phyloP scores from a whole-genome alignment of 2,113 vertebrate genomes.

The Steatornis caripensis region DNA sequence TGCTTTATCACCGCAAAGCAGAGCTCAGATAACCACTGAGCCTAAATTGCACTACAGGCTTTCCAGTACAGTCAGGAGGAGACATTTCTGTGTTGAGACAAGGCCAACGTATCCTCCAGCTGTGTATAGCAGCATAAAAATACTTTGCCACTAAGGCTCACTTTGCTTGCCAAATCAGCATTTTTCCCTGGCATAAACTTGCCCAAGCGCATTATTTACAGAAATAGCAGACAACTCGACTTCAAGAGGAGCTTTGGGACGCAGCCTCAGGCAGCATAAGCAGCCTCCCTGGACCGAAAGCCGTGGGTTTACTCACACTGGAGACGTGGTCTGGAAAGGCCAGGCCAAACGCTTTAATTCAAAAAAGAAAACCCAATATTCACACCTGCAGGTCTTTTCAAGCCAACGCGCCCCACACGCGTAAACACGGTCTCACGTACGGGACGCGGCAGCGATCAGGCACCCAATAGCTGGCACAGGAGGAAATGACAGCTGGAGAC shows the following conservation, averaged over 20 bases:
- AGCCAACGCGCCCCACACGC: neutral
- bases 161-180: neutral
- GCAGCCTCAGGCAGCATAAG: neutral
- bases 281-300: neutral
- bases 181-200: neutral
- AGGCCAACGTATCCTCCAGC: neutral
- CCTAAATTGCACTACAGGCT: neutral
- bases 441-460: rapidly evolving
- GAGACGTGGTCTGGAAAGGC: neutral
- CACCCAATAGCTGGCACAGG: neutral
- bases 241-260: neutral
- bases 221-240: neutral
- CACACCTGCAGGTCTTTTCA: neutral
- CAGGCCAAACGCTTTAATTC: no score
- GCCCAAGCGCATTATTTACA: neutral
- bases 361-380: neutral
- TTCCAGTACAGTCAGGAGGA: neutral
- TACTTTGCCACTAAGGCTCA: neutral
- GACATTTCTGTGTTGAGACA: neutral
- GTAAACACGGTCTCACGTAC: rapidly evolving
- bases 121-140: neutral
- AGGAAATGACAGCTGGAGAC: neutral
- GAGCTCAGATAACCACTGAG: neutral
- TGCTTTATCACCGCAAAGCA: neutral
- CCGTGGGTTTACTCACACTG: rapidly evolving